phyloP scores from a whole-genome alignment of 1,140 invertebrate genomes.

The Venustaconcha ellipsiformis region DNA sequence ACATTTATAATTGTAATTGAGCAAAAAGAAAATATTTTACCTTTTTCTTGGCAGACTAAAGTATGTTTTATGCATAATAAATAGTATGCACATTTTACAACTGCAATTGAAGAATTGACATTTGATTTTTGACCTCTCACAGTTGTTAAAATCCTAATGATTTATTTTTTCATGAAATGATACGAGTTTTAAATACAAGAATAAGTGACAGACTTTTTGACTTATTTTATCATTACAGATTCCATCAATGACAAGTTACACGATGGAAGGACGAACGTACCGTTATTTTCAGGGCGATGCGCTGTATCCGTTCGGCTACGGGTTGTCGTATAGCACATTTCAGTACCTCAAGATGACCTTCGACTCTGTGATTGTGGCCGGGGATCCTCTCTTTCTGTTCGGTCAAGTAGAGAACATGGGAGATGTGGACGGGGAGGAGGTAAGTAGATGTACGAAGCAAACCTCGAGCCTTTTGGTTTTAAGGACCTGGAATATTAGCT shows the following conservation, averaged over 20 bases:
- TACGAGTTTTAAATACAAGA: not conserved
- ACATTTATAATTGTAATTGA: too few relatives aligned
- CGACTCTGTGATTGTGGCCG: constrained; percentile 33
- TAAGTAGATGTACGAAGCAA: constrained; percentile 16
- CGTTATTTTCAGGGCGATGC: constrained; percentile 59
- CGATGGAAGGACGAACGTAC: constrained; percentile 64
- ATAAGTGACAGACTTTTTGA: not conserved
- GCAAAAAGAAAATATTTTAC: too few relatives aligned
- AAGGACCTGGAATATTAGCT: too few relatives aligned
- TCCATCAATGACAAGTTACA: constrained; percentile 62
- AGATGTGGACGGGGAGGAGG: constrained; percentile 53
- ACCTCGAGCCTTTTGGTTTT: too few relatives aligned
- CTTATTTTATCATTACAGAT: constrained; percentile 43
- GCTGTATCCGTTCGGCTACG: constrained; percentile 65
- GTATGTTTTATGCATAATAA: too few relatives aligned
- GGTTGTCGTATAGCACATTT: constrained; percentile 64
- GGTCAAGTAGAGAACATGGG: constrained; percentile 53
- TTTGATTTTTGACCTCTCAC: not conserved
- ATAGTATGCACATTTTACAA: too few relatives aligned
- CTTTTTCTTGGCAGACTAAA: too few relatives aligned
- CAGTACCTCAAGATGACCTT: constrained; percentile 46
- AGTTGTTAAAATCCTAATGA: not conserved
- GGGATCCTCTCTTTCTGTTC: constrained; percentile 31
- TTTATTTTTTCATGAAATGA: not conserved
- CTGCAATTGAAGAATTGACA: too few relatives aligned